phyloP scores from a whole-genome alignment of 2,113 vertebrate genomes.

The Mirounga angustirostris region DNA sequence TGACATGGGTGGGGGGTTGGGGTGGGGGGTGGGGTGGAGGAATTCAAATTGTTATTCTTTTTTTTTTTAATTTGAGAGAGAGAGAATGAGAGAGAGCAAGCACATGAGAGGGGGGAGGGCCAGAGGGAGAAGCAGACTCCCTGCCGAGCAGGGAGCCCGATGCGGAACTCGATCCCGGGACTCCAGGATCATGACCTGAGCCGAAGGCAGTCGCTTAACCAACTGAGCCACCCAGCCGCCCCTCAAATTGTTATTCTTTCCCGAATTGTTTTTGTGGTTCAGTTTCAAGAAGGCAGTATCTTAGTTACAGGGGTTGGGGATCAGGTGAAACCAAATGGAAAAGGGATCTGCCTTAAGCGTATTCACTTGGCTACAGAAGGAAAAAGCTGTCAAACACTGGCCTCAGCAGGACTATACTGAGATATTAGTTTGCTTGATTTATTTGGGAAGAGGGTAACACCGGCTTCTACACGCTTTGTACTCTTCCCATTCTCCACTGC shows the following conservation, averaged over 20 bases:
- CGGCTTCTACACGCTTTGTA: not conserved
- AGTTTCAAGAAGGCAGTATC: not conserved
- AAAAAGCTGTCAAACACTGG: not conserved
- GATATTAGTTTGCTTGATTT: not conserved
- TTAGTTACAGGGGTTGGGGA: not conserved
- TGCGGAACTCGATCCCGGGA: too few species aligned
- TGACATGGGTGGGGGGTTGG: not conserved
- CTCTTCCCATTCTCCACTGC: not conserved
- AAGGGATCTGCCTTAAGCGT: not conserved
- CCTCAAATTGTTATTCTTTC: not conserved
- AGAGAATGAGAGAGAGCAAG: too few species aligned
- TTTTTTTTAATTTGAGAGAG: too few species aligned
- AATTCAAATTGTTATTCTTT: not conserved
- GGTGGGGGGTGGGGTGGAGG: not conserved
- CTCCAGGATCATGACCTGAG: too few species aligned
- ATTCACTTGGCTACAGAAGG: not conserved
- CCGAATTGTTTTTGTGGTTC: not conserved
- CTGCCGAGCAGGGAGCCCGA: too few species aligned
- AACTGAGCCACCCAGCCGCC: too few species aligned
- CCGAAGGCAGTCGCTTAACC: too few species aligned
- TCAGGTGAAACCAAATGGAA: not conserved
- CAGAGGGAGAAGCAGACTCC: too few species aligned
- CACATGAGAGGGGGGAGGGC: too few species aligned
- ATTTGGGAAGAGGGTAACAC: not conserved
- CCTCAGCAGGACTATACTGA: too few species aligned